A percentile compares a stretch with the other conserved stretches of the same genome.
These are phyloP conservation scores for Drosophila guanche DNA, from an alignment of 1,140 invertebrate species.

Conservation along the genomic window DNA sequence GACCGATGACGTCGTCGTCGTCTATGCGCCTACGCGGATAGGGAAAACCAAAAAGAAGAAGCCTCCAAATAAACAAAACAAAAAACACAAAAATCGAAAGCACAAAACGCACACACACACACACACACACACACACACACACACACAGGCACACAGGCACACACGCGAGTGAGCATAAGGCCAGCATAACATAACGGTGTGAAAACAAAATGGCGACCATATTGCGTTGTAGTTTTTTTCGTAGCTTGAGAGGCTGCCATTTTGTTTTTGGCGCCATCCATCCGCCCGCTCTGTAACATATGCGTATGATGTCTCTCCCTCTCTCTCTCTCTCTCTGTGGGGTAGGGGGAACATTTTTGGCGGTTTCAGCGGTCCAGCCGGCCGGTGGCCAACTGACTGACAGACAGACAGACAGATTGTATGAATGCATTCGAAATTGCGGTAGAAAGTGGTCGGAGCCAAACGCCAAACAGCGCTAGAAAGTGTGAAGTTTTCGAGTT, in stretches of 20 bases:
- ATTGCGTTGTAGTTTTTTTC: constrained; percentile 72
- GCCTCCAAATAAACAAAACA: constrained; percentile 46
- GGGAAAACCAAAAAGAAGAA: constrained; percentile 49
- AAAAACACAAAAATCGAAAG: constrained; percentile 23
- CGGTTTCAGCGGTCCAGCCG: constrained; percentile 29
- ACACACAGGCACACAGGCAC: constrained; percentile 22
- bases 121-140: constrained; percentile 34
- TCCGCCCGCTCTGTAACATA: constrained; percentile 3
- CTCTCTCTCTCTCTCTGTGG: not conserved
- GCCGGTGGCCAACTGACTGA: constrained; percentile 15
- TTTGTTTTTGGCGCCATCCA: constrained; percentile 71
- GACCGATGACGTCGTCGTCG: constrained; percentile 71
- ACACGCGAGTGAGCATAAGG: constrained; percentile 56
- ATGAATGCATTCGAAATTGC: constrained; percentile 51
- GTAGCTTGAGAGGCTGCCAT: constrained; percentile 69
- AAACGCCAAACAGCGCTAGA: constrained; percentile 30
- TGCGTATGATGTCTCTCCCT: not conserved
- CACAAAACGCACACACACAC: constrained; percentile 27
- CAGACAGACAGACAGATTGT: constrained; percentile 18
- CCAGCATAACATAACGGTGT: constrained; percentile 63
- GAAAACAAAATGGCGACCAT: constrained; percentile 77
- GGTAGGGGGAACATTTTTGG: constrained; percentile 1
- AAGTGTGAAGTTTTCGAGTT: constrained; percentile 61
- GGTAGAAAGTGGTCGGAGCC: constrained; percentile 49
- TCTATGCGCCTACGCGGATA: constrained; percentile 55